Evolutionary conservation across 2,797 vertebrate species (phyloP).

Genomic region (Manis javanica): DNA sequence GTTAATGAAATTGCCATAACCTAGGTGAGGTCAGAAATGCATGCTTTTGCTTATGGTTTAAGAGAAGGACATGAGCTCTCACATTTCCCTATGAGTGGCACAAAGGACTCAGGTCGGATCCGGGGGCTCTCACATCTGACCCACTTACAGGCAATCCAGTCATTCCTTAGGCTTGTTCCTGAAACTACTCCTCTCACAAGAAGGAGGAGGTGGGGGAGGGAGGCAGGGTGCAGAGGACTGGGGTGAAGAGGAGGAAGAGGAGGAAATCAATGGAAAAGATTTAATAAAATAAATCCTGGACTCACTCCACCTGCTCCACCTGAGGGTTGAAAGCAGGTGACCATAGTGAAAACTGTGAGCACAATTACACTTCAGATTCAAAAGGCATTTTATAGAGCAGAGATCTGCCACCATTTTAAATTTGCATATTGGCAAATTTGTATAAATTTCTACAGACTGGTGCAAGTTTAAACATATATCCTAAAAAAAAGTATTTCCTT

Average conservation of each 20-base stretch:
- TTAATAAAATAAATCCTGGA: neutral
- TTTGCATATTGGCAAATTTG: neutral
- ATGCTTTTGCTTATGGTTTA: neutral
- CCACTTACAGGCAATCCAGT: neutral
- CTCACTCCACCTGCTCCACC: neutral
- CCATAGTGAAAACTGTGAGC: neutral
- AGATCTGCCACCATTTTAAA: neutral
- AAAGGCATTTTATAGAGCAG: neutral
- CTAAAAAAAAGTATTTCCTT: constrained; percentile 25
- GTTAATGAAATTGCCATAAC: neutral
- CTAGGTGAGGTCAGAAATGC: neutral
- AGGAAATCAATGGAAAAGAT: neutral
- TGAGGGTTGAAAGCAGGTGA: neutral
- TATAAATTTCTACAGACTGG: neutral
- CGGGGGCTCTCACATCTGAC: neutral
- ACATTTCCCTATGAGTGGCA: neutral
- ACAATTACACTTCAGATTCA: neutral
- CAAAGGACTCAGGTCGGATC: neutral
- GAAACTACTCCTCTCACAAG: neutral
- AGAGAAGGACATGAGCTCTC: neutral
- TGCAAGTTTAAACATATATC: neutral
- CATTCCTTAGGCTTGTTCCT: neutral
- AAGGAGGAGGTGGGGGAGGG: too few species aligned
- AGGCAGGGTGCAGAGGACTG: too few species aligned
- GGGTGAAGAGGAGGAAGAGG: too few species aligned